Evolutionary conservation across 2,888 invertebrate species (phyloP).

Genomic region (Caenorhabditis parvicauda): DNA sequence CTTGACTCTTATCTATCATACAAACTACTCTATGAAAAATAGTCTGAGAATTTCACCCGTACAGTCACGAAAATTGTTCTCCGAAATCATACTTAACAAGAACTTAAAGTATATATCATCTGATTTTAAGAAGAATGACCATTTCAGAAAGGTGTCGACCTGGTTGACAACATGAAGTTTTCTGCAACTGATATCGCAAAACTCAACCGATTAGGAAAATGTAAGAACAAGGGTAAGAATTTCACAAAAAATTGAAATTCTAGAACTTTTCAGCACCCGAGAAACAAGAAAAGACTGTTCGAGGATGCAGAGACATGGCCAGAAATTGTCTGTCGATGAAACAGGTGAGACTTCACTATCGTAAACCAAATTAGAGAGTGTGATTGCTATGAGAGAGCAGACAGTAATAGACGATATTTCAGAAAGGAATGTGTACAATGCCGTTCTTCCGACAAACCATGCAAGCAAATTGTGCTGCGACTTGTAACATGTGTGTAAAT

Average conservation of each 20-base stretch:
- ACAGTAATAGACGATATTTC: too few species aligned
- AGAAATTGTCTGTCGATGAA: neutral
- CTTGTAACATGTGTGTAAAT: slow-evolving; percentile 1
- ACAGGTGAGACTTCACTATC: neutral
- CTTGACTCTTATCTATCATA: neutral
- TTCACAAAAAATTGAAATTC: too few species aligned
- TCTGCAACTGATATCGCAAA: slow-evolving; percentile 39
- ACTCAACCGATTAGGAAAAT: slow-evolving; percentile 39
- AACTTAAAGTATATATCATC: neutral
- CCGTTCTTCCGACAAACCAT: slow-evolving; percentile 16
- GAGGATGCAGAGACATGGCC: neutral
- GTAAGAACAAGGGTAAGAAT: too few species aligned
- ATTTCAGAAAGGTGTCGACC: slow-evolving; percentile 20
- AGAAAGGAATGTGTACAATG: slow-evolving; percentile 30
- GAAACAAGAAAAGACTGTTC: neutral
- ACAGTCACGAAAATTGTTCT: neutral
- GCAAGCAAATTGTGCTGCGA: neutral
- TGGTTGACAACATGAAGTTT: slow-evolving; percentile 44
- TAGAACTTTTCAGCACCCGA: too few species aligned
- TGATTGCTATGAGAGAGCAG: too few species aligned
- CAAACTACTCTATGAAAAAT: too few species aligned
- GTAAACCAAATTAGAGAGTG: too few species aligned
- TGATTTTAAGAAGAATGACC: neutral
- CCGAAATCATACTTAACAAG: too few species aligned
- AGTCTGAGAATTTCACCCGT: neutral